Evolutionary conservation across 2,113 vertebrate genomes (phyloP).

Genomic region (Amphiprion percula): DNA sequence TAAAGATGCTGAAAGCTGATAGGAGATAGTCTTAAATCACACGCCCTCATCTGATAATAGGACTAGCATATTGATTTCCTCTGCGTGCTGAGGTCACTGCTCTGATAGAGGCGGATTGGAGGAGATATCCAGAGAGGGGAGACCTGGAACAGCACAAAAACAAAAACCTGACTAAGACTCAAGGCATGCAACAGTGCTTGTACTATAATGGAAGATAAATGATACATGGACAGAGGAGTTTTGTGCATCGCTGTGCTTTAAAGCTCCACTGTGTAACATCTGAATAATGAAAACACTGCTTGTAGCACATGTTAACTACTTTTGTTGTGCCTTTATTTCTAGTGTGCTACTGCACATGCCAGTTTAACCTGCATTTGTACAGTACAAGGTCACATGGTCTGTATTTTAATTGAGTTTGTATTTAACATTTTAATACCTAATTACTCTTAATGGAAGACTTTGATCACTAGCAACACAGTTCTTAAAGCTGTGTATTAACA

Average conservation of each 20-base stretch:
- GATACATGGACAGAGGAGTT: not conserved
- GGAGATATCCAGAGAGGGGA: slow-evolving; percentile 11
- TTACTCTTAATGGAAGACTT: too few relatives aligned
- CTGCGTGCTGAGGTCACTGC: slow-evolving; percentile 47
- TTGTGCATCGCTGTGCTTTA: not conserved
- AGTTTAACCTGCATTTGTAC: too few relatives aligned
- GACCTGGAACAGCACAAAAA: slow-evolving; percentile 20
- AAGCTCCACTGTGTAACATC: not conserved
- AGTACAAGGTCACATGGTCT: too few relatives aligned
- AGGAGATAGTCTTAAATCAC: slow-evolving; percentile 58
- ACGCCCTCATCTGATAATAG: slow-evolving; percentile 54
- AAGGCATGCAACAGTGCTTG: not conserved
- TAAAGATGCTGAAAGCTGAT: slow-evolving; percentile 49
- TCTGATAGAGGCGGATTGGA: slow-evolving; percentile 4
- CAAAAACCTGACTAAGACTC: slow-evolving; percentile 5
- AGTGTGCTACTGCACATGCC: too few relatives aligned
- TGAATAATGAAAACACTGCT: not conserved
- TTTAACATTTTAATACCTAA: too few relatives aligned
- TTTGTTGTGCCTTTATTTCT: not conserved
- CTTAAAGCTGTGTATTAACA: too few relatives aligned
- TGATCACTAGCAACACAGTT: too few relatives aligned
- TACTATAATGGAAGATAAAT: slow-evolving; percentile 15
- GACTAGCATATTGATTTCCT: slow-evolving; percentile 58
- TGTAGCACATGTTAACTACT: not conserved
- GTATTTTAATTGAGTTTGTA: too few relatives aligned